Conservation (phyloP, 2,113 vertebrate species). For the Silurus glanis region DNA sequence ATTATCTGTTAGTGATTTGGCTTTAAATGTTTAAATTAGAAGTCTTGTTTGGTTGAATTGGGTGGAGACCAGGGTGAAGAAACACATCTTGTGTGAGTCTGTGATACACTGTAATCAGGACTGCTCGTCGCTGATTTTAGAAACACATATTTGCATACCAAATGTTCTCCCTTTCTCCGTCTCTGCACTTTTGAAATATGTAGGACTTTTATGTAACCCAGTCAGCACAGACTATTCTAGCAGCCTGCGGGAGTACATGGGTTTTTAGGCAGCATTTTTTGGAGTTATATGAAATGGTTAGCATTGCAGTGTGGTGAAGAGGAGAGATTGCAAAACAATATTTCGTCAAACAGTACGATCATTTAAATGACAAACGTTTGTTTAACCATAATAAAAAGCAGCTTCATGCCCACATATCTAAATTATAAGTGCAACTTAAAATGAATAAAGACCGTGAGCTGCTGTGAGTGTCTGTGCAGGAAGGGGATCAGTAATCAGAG, state of each 20-base stretch:
- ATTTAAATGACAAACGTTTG: conserved; percentile 44
- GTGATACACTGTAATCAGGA: conserved; percentile 43
- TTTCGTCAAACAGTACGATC: conserved; percentile 21
- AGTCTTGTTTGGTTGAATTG: conserved; percentile 36
- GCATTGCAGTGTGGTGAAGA: background rate
- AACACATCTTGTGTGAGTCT: conserved; percentile 8
- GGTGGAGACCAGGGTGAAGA: conserved; percentile 39
- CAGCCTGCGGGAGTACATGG: conserved; percentile 33
- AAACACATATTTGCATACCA: conserved; percentile 52
- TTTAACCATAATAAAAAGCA: conserved; percentile 43
- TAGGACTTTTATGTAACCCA: conserved; percentile 53
- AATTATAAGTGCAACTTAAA: background rate
- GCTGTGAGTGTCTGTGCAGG: background rate
- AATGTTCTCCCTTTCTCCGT: conserved; percentile 28
- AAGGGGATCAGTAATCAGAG: background rate
- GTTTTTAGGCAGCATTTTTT: conserved; percentile 32
- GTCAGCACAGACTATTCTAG: background rate
- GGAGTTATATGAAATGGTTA: background rate
- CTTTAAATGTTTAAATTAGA: conserved; percentile 34
- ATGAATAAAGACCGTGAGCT: background rate
- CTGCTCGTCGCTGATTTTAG: conserved; percentile 46
- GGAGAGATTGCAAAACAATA: conserved; percentile 15
- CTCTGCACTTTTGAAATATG: conserved; percentile 51
- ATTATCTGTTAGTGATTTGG: conserved; percentile 28
- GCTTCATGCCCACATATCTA: conserved; percentile 23